A percentile compares a stretch with the other conserved stretches of the same genome.
phyloP scores from a whole-genome alignment of 2,888 invertebrate species.

The Diaprepes abbreviatus region DNA sequence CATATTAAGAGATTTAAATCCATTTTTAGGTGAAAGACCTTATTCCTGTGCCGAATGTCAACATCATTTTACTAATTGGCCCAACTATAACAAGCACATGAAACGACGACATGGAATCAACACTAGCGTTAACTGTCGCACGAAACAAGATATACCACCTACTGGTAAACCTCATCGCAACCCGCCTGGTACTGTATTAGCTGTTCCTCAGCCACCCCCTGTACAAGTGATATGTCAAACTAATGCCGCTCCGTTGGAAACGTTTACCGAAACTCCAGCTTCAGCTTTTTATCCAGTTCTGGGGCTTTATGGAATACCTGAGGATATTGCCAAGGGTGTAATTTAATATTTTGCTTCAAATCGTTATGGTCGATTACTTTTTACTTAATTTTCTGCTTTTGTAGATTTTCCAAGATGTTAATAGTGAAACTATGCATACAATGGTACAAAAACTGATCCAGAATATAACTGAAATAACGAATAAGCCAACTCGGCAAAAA shows the following conservation, averaged over 20 bases:
- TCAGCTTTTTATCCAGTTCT: conserved; percentile 62
- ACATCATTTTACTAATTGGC: conserved; percentile 85
- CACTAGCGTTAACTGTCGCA: conserved; percentile 66
- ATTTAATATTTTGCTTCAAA: conserved; percentile 7
- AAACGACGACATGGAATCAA: conserved; percentile 77
- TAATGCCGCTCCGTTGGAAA: conserved; percentile 46
- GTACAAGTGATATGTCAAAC: conserved; percentile 36
- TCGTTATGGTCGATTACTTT: too few species aligned
- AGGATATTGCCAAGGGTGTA: conserved; percentile 54
- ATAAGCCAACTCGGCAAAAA: too few species aligned
- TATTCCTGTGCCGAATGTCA: conserved; percentile 81
- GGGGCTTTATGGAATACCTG: conserved; percentile 63
- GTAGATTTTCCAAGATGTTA: too few species aligned
- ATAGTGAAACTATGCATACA: too few species aligned
- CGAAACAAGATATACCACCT: conserved; percentile 67
- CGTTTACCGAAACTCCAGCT: conserved; percentile 56
- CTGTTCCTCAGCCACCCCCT: conserved; percentile 60
- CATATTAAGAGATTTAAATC: too few species aligned
- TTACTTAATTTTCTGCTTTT: too few species aligned
- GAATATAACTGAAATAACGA: too few species aligned
- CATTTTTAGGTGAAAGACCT: conserved; percentile 73
- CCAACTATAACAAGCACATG: conserved; percentile 87
- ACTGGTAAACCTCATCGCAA: conserved; percentile 67
- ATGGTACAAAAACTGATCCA: too few species aligned
- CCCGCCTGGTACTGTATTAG: conserved; percentile 66